These are phyloP conservation scores for Melipona bicolor DNA, from an alignment of 2,888 invertebrate species.

Conservation along the genomic window DNA sequence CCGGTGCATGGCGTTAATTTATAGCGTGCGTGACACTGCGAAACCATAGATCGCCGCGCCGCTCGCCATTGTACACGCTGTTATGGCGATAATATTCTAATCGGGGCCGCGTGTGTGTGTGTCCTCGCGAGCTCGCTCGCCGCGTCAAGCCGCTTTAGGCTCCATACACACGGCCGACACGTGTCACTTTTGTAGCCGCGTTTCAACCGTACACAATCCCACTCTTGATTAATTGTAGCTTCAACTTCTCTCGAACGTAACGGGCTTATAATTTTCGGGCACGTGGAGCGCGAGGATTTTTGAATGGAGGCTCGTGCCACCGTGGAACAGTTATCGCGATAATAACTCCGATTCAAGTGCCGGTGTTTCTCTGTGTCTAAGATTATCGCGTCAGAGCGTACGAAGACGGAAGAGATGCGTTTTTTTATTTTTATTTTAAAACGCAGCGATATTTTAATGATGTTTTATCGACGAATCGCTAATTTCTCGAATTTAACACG, in stretches of 20 bases:
- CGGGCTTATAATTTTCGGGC: neutral
- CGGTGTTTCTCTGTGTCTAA: too few relatives aligned
- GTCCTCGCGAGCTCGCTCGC: conserved; percentile 29
- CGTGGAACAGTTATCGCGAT: neutral
- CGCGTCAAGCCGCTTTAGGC: conserved; percentile 41
- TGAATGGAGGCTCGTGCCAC: neutral
- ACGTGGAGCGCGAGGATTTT: neutral
- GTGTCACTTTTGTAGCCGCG: neutral
- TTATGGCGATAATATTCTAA: conserved; percentile 68
- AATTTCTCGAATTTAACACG: too few relatives aligned
- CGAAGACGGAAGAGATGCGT: too few relatives aligned
- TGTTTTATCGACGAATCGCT: too few relatives aligned
- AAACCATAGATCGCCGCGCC: conserved; percentile 56
- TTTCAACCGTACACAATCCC: neutral
- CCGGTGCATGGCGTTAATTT: conserved; percentile 59
- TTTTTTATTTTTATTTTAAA: neutral
- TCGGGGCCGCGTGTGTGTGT: conserved; percentile 43
- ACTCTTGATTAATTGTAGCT: neutral
- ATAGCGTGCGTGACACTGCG: conserved; percentile 41
- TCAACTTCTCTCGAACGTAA: neutral
- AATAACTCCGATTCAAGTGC: neutral
- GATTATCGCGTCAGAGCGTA: neutral
- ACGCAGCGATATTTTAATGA: too few relatives aligned
- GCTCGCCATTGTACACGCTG: conserved; percentile 54
- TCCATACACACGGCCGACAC: neutral